Evolutionary conservation across 1,140 invertebrate genomes (phyloP), one percentile per base, ranked within the genome.

Genomic region (Aporrectodea caliginosa): DNA sequence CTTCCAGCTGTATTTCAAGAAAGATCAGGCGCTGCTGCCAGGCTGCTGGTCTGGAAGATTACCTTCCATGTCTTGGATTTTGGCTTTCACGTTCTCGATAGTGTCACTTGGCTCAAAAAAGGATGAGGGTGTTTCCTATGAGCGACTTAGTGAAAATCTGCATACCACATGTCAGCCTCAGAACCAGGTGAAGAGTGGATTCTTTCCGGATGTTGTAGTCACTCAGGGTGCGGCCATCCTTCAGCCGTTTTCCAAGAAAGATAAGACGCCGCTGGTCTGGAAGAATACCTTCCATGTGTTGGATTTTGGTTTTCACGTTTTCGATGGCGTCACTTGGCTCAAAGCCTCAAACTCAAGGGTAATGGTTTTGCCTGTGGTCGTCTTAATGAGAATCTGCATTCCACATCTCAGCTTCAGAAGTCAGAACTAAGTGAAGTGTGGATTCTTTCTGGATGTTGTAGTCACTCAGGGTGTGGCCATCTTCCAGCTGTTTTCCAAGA

Each of bases 101-200:
- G n/a, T n/a, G n/a, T n/a, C n/a, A n/a, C n/a, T n/a, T n/a, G n/a
- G n/a, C n/a, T n/a, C n/a, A n/a, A n/a, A n/a, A n/a, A 83, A 96
- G 92, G 82, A 95, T 96, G 90, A 97, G 96, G 89, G 94, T 97
- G 90, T 97, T 97, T 79, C 95, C 95, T 84, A 94, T 96, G 35
- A 96, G 91, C 85, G 94, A 94, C 92, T 92, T 94, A 91, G 90
- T 94, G 90, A 96, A 96, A 85, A 96, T 96, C 91, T 97, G 95
- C 95, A 96, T 74, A 91, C 93, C 92, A 88, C 93, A 91, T 82
- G 91, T 87, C 71, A 92, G 89, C 85, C 91, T 88, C 22, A 92
- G 87, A n/a, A 91, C 91, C 81, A 80, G 29, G 32, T 78, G 77
- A 78, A 81, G 69, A 32, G 80, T 81, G 0, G 69, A 87, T 89